Evolutionary conservation across 2,797 vertebrate species (phyloP).

Genomic region (Poecilia picta): DNA sequence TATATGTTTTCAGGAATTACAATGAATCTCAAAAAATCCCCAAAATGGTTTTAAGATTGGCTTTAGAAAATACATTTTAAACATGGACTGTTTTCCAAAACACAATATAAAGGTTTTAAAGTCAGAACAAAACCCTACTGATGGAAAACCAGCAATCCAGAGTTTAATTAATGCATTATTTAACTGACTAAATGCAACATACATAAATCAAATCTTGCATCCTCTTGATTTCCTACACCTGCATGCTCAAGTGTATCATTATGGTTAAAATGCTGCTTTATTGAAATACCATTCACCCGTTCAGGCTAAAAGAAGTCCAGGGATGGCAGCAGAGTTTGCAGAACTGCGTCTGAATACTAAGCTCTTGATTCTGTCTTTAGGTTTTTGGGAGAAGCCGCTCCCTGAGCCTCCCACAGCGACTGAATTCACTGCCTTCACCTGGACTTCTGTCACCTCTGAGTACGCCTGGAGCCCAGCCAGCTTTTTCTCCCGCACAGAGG

Average conservation of each 20-base stretch:
- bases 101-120: neutral
- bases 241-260: neutral
- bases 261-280: neutral
- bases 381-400: slow-evolving; percentile 77
- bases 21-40: neutral
- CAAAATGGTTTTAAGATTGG: neutral
- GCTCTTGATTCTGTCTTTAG: slow-evolving; percentile 59
- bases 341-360: neutral
- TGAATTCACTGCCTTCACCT: slow-evolving; percentile 57
- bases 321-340: slow-evolving; percentile 73
- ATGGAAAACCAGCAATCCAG: neutral
- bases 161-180: neutral
- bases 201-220: neutral
- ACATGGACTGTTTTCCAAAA: neutral
- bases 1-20: neutral
- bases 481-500: slow-evolving; percentile 66
- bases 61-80: neutral
- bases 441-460: slow-evolving; percentile 58
- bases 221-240: neutral
- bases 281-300: neutral
- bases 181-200: neutral
- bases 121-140: neutral
- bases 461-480: slow-evolving; percentile 76
- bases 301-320: slow-evolving; percentile 46
- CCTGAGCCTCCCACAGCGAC: slow-evolving; percentile 82